Evolutionary conservation across 2,113 vertebrate species (phyloP).

Genomic region (Engraulis encrasicolus): DNA sequence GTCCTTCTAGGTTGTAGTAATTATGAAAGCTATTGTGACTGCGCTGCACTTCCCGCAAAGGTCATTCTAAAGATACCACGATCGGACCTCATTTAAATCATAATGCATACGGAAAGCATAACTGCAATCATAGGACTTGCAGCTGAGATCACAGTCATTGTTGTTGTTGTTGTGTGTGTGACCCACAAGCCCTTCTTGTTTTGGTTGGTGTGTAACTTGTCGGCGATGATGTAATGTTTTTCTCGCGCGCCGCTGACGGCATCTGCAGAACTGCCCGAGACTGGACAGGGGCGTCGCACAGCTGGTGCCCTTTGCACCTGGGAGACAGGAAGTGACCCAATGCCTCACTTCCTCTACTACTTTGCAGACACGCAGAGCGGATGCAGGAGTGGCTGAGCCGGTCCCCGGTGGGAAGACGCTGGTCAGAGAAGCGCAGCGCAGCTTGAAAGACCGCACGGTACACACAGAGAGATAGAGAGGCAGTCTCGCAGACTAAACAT

Average conservation of each 20-base stretch:
- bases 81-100: background rate
- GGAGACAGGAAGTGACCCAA: constrained; percentile 34
- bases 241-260: background rate
- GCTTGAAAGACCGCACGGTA: background rate
- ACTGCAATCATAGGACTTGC: background rate
- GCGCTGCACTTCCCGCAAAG: background rate
- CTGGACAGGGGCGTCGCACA: constrained; percentile 27
- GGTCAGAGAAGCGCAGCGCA: background rate
- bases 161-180: too few species aligned
- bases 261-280: background rate
- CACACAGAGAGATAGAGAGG: background rate
- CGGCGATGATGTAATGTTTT: constrained; percentile 31
- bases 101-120: background rate
- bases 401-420: background rate
- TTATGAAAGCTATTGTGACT: too few species aligned
- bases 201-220: background rate
- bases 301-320: constrained; percentile 39
- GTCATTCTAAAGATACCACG: background rate
- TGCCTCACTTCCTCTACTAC: constrained; percentile 29
- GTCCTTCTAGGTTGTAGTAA: too few species aligned
- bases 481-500: background rate
- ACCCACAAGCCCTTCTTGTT: background rate
- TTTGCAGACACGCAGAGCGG: constrained; percentile 21
- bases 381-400: background rate
- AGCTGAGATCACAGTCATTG: constrained; percentile 22